These are phyloP conservation scores for Plebejus anna DNA, from an alignment of 2,888 invertebrate species.

Conservation along the genomic window DNA sequence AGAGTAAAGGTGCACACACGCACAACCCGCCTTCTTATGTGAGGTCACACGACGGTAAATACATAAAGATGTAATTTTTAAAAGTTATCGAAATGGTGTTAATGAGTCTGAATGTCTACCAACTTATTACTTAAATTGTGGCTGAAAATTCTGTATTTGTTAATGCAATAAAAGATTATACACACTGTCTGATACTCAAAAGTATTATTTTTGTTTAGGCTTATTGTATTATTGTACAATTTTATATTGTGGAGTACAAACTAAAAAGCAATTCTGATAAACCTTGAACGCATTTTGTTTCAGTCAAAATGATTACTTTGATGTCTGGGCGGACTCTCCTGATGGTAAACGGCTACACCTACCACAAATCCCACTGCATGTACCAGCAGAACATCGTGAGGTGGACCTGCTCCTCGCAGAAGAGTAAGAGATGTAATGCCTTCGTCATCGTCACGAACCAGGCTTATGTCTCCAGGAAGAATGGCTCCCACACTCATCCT, in stretches of 20 bases:
- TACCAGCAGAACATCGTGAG: slow-evolving; percentile 33
- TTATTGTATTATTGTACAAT: background rate
- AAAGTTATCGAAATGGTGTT: background rate
- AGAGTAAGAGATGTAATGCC: slow-evolving; percentile 34
- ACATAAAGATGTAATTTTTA: slow-evolving; percentile 30
- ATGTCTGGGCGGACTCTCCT: slow-evolving; percentile 29
- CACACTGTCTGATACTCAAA: background rate
- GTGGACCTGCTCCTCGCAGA: slow-evolving; percentile 40
- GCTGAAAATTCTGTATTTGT: background rate
- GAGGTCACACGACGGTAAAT: slow-evolving; percentile 33
- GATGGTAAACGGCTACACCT: slow-evolving; percentile 41
- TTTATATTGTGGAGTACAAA: background rate
- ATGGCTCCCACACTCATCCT: slow-evolving; percentile 19
- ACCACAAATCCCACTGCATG: slow-evolving; percentile 36
- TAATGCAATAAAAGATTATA: background rate
- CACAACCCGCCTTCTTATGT: slow-evolving; percentile 38
- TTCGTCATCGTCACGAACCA: slow-evolving; percentile 30
- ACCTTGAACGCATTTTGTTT: background rate
- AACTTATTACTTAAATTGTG: background rate
- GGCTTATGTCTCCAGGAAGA: slow-evolving; percentile 14
- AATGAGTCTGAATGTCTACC: background rate
- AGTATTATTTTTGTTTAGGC: background rate
- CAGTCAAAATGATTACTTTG: slow-evolving; percentile 29
- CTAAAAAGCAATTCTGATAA: background rate
- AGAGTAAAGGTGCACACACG: slow-evolving; percentile 36